Conservation (phyloP, 1,140 invertebrate genomes). For the Lasaia peninsularis region DNA sequence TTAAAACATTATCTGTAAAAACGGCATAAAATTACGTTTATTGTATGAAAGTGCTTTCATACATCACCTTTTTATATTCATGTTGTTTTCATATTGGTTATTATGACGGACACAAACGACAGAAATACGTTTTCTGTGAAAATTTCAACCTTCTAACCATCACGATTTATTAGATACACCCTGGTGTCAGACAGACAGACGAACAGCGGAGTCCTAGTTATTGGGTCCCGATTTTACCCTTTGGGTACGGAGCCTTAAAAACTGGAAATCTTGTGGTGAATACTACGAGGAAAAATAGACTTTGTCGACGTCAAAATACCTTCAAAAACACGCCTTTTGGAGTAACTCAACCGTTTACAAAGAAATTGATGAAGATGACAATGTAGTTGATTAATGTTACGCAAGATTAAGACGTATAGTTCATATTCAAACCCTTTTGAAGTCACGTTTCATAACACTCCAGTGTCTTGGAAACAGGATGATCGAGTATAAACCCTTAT, state of each 20-base stretch:
- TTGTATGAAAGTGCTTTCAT: no score
- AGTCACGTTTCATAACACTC: conserved; percentile 45
- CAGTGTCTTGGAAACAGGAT: conserved; percentile 47
- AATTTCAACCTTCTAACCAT: no score
- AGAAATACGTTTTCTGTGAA: no score
- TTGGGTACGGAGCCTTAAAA: not conserved
- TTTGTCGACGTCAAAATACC: not conserved
- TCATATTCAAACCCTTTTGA: conserved; percentile 33
- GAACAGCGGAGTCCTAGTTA: no score
- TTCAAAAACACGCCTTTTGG: not conserved
- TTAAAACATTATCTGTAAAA: no score
- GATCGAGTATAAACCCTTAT: conserved; percentile 49
- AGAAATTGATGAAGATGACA: conserved; percentile 3
- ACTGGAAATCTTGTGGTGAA: not conserved
- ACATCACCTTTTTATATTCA: no score
- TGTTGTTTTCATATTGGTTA: no score
- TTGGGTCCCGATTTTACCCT: no score
- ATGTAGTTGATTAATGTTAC: conserved; percentile 5
- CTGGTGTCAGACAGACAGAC: no score
- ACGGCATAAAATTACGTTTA: no score
- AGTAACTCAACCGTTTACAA: not conserved
- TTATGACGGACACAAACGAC: no score
- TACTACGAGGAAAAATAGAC: not conserved
- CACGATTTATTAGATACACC: no score
- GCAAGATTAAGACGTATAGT: not conserved